Percentiles rank a stretch among this genome's conserved stretches.
Conservation (phyloP, 2,888 invertebrate genomes). For the Drosophila paranaensis region DNA sequence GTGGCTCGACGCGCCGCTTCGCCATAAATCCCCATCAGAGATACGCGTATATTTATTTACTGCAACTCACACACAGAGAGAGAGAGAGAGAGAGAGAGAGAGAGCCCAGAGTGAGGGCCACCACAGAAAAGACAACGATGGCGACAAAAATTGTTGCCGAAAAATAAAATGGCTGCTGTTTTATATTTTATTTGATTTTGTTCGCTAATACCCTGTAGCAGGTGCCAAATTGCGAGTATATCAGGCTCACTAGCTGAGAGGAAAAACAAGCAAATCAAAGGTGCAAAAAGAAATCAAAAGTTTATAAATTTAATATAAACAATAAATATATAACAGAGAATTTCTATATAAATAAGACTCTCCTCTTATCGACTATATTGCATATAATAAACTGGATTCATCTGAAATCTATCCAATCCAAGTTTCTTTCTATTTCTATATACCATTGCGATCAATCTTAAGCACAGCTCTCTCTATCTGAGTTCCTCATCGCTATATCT, state of each 20-base stretch:
- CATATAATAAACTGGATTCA: too few relatives aligned
- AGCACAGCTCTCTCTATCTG: not conserved
- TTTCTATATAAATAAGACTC: too few relatives aligned
- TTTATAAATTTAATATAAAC: too few relatives aligned
- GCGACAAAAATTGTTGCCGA: slow-evolving; percentile 76
- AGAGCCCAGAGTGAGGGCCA: slow-evolving; percentile 10
- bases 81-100: slow-evolving; percentile 1
- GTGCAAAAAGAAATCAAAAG: too few relatives aligned
- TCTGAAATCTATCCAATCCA: too few relatives aligned
- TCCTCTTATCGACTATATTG: too few relatives aligned
- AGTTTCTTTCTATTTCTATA: too few relatives aligned
- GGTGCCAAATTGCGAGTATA: slow-evolving; percentile 19
- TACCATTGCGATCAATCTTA: not conserved
- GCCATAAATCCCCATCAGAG: slow-evolving; percentile 81
- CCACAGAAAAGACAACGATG: slow-evolving; percentile 55
- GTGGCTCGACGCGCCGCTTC: slow-evolving; percentile 60
- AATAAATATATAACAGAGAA: too few relatives aligned
- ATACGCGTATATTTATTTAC: slow-evolving; percentile 80
- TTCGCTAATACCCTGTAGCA: slow-evolving; percentile 43
- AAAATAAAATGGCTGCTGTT: slow-evolving; percentile 75
- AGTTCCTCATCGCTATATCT: too few relatives aligned
- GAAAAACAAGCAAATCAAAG: too few relatives aligned
- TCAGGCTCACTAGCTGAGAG: too few relatives aligned
- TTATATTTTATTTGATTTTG: slow-evolving; percentile 69
- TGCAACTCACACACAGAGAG: slow-evolving; percentile 65